Evolutionary conservation across 2,888 invertebrate species (phyloP).

Genomic region (Invenusta paracnida): DNA sequence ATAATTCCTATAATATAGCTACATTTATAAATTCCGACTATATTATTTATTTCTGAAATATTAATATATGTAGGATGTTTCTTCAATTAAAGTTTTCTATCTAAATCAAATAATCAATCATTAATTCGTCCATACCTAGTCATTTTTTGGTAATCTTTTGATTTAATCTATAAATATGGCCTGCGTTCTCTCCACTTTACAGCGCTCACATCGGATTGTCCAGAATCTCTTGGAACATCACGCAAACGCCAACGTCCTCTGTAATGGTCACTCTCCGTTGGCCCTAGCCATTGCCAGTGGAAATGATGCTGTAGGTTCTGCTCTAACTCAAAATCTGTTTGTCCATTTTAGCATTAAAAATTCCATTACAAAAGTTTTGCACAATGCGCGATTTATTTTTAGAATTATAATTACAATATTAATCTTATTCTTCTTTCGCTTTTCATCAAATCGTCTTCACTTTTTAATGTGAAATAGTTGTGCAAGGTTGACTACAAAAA

Average conservation of each 20-base stretch:
- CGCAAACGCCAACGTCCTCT: conserved; percentile 56
- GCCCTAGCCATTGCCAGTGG: conserved; percentile 58
- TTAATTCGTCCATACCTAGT: too few species aligned
- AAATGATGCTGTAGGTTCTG: conserved; percentile 54
- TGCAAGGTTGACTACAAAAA: too few species aligned
- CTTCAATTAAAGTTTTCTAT: neutral
- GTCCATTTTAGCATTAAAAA: too few species aligned
- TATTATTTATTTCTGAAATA: too few species aligned
- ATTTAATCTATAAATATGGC: neutral
- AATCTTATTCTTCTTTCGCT: neutral
- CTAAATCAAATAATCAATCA: neutral
- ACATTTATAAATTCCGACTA: too few species aligned
- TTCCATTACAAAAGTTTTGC: conserved; percentile 14
- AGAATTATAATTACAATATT: too few species aligned
- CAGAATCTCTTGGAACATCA: conserved; percentile 55
- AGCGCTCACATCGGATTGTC: conserved; percentile 55
- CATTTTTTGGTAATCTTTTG: neutral
- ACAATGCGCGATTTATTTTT: conserved; percentile 9
- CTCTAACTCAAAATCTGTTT: neutral
- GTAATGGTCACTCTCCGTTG: conserved; percentile 59
- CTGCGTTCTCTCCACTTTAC: conserved; percentile 15
- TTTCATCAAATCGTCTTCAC: neutral
- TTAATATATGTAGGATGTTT: neutral
- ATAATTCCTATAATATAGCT: too few species aligned
- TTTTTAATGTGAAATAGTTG: too few species aligned